Evolutionary conservation across 2,113 vertebrate species (phyloP).

Genomic region (Chrysemys picta): DNA sequence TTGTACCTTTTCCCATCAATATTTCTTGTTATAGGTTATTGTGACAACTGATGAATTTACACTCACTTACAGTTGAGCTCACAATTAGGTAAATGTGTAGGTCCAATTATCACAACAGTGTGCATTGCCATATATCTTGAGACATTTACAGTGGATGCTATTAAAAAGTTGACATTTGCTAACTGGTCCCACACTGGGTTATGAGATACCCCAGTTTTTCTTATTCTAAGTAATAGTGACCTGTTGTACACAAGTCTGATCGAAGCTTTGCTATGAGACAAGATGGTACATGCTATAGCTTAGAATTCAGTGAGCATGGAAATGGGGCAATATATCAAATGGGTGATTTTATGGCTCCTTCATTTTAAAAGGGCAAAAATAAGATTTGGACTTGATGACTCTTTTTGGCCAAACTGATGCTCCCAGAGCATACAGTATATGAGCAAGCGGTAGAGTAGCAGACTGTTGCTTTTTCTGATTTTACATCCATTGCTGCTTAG

Average conservation of each 20-base stretch:
- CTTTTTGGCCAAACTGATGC: background rate
- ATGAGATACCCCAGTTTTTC: background rate
- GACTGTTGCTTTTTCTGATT: background rate
- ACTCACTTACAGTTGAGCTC: background rate
- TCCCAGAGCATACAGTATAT: background rate
- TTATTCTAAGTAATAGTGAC: background rate
- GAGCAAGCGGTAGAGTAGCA: background rate
- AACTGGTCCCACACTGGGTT: background rate
- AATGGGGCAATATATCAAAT: background rate
- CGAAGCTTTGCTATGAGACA: background rate
- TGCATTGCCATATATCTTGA: accelerated
- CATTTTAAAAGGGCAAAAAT: background rate
- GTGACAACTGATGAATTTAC: background rate
- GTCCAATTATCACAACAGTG: background rate
- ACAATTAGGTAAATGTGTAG: background rate
- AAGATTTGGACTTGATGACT: background rate
- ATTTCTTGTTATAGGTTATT: background rate
- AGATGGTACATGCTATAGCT: background rate
- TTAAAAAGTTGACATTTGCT: background rate
- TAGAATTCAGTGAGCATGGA: background rate
- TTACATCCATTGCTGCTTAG: background rate
- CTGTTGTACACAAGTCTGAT: background rate
- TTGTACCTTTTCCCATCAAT: background rate
- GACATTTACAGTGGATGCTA: accelerated
- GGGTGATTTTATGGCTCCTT: background rate